phyloP scores from a whole-genome alignment of 2,113 vertebrate species.

The Serinus canaria region DNA sequence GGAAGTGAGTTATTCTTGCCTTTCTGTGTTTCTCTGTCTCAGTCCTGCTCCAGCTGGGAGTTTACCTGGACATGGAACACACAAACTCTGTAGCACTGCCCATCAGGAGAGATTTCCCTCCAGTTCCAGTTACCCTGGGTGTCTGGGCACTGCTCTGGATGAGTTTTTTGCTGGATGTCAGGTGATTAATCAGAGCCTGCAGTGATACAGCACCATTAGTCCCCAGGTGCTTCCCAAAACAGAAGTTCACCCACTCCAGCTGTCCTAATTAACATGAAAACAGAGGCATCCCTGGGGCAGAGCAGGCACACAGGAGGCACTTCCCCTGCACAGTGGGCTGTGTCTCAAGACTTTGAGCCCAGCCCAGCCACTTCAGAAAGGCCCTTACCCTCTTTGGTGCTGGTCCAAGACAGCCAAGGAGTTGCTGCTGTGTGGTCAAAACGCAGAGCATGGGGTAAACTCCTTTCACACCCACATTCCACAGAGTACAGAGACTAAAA shows the following conservation, averaged over 20 bases:
- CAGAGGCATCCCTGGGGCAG: neutral
- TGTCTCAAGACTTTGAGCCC: neutral
- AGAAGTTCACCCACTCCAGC: neutral
- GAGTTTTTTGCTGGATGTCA: neutral
- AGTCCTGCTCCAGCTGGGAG: neutral
- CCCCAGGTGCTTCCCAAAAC: neutral
- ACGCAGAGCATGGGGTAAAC: neutral
- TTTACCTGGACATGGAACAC: neutral
- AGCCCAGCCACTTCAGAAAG: neutral
- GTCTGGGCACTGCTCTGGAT: neutral
- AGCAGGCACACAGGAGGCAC: neutral
- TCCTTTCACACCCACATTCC: neutral
- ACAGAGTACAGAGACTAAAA: neutral
- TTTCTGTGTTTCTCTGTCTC: constrained; percentile 34
- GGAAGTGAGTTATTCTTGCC: constrained; percentile 63
- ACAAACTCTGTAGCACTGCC: neutral
- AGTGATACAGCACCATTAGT: neutral
- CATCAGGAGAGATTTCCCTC: neutral
- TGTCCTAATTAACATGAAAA: neutral
- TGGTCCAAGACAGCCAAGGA: neutral
- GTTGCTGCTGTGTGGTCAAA: neutral
- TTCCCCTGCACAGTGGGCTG: neutral
- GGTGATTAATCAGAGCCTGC: neutral
- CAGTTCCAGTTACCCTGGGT: neutral
- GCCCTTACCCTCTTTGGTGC: neutral